Evolutionary conservation across 1,140 invertebrate species (phyloP), one percentile per base, ranked within the genome.

Genomic region (Melanaphis sacchari): DNA sequence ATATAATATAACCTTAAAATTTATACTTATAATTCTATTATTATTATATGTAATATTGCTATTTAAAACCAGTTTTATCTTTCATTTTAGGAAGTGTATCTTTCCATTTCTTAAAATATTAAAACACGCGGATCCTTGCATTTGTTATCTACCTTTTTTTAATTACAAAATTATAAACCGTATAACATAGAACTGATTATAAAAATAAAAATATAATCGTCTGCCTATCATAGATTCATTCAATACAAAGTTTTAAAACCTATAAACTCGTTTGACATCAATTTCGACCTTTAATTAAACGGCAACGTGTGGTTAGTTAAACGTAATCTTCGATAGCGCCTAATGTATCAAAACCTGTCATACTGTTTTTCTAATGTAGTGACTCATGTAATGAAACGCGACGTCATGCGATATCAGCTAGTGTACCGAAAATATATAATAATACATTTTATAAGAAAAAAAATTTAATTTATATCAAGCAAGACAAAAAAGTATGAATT

Each of bases 321-420:
- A 26, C 36, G 38, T 41, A 41, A 52, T 89, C 46, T 49, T 36
- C 31, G 36, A 22, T 89, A 54, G 46, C 22, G 22, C 46, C 87
- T 52, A 89, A 89, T 89, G 15, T 54, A 89, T 54, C 49, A 89
- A 89, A 89, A 52, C 76, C 54, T 46, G 66, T 91, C 90, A 81
- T n/a, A 76, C 40, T 40, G 21, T 81, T 91, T 40, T 91, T 76
- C 26, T n/a, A 46, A 91, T 40, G 22, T 82, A 76, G 15, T 36
- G 66, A 81, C 40, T 46, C 18, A 40, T 82, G 1, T 82, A 82
- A 91, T 31, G 18, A 82, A 82, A 46, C 26, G n/a, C 38, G 41
- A 82, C 43, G n/a, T 82, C 41, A 82, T 49, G 15, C 2, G 24
- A 91, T 89, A 52, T 38, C 38, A 8, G 15, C 6, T 9, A 66